Conservation (phyloP, 35 echinoderm and acorn worm species). For the Ophiothrix spiculata region DNA sequence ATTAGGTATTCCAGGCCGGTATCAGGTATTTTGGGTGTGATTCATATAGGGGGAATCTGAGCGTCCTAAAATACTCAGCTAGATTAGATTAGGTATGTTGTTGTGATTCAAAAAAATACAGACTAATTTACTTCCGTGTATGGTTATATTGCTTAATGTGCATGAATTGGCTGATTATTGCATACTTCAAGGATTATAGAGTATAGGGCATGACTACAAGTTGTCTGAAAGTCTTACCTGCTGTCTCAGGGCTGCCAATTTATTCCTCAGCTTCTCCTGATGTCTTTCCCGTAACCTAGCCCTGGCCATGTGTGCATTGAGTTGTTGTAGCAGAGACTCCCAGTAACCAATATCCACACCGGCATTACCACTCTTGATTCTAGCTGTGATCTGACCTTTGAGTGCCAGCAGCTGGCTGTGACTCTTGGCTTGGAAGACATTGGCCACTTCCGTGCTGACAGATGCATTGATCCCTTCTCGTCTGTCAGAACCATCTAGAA, state of each 20-base stretch:
- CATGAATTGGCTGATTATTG: no score
- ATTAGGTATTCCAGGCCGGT: no score
- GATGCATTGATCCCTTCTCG: slow-evolving; percentile 95
- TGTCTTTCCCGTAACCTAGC: slow-evolving; percentile 89
- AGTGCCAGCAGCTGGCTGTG: slow-evolving; percentile 81
- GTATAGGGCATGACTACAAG: no score
- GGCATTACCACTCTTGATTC: slow-evolving; percentile 87
- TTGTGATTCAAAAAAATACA: no score
- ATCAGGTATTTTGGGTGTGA: no score
- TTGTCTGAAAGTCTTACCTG: no score
- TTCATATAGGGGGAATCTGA: no score
- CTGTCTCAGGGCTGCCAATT: slow-evolving; percentile 77
- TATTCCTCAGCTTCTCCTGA: slow-evolving; percentile 83
- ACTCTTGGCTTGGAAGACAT: slow-evolving; percentile 84
- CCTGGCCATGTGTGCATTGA: slow-evolving; percentile 96
- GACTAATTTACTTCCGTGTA: no score
- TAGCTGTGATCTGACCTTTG: slow-evolving; percentile 64
- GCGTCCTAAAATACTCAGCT: no score
- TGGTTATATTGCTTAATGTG: no score
- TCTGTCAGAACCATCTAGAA: slow-evolving; percentile 70
- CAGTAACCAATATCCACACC: slow-evolving; percentile 87
- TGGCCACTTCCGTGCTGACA: slow-evolving; percentile 77
- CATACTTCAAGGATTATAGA: no score
- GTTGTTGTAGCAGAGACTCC: slow-evolving; percentile 90
- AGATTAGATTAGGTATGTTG: no score